Percentiles rank a stretch among this genome's conserved stretches.
phyloP scores from a whole-genome alignment of 2,888 invertebrate genomes.

The Leptopterna dolabrata region DNA sequence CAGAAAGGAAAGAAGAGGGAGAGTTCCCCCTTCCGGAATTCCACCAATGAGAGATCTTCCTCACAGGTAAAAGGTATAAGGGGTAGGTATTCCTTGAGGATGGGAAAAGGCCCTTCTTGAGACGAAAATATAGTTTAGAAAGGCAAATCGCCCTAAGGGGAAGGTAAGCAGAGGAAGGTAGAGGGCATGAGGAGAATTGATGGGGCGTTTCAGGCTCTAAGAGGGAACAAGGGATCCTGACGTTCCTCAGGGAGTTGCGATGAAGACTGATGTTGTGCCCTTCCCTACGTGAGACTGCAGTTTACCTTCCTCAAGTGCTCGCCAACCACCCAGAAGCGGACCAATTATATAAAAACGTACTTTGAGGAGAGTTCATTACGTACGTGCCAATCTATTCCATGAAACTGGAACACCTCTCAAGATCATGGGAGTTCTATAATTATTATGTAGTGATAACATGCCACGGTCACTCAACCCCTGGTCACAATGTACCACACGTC shows the following conservation, averaged over 20 bases:
- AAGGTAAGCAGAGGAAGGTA: neutral
- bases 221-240: constrained; percentile 23
- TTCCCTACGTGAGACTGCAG: constrained; percentile 40
- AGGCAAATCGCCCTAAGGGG: constrained; percentile 49
- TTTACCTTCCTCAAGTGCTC: constrained; percentile 34
- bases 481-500: too few relatives aligned
- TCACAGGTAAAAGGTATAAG: constrained; percentile 19
- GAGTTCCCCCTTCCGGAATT: neutral
- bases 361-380: neutral
- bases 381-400: neutral
- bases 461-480: too few relatives aligned
- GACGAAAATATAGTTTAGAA: constrained; percentile 52
- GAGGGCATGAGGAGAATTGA: constrained; percentile 29
- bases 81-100: constrained; percentile 10
- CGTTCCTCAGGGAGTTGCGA: constrained; percentile 27
- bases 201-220: constrained; percentile 19
- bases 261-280: constrained; percentile 31
- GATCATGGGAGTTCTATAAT: neutral
- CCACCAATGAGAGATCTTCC: constrained; percentile 31
- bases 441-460: neutral
- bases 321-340: neutral
- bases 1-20: neutral
- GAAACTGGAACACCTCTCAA: neutral
- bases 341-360: constrained; percentile 1
- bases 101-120: constrained; percentile 11